A percentile compares a stretch with the other conserved stretches of the same genome.
Evolutionary conservation across 2,113 vertebrate species (phyloP).

Genomic region (Smithornis capensis): DNA sequence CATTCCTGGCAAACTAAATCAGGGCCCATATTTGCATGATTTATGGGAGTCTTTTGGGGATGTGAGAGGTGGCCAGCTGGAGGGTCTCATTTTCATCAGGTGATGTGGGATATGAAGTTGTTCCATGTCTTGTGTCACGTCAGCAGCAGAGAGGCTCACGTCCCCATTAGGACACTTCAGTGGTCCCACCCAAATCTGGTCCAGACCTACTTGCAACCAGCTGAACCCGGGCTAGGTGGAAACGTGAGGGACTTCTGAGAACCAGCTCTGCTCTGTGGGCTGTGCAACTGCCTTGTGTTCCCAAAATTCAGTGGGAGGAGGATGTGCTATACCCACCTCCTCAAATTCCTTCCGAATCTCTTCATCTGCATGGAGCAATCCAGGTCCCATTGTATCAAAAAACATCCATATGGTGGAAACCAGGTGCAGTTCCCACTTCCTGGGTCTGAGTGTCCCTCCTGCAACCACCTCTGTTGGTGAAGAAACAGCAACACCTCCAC

Average conservation of each 20-base stretch:
- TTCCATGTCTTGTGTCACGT: not conserved
- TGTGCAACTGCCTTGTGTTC: not conserved
- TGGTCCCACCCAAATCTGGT: not conserved
- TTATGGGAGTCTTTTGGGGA: not conserved
- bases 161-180: not conserved
- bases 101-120: not conserved
- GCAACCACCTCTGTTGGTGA: not conserved
- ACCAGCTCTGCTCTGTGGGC: not conserved
- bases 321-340: not conserved
- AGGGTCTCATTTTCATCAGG: not conserved
- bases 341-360: not conserved
- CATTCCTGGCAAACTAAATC: not conserved
- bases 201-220: not conserved
- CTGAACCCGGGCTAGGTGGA: not conserved
- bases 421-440: not conserved
- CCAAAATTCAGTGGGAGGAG: not conserved
- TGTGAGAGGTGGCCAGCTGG: not conserved
- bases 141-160: not conserved
- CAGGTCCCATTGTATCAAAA: not conserved
- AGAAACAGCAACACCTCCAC: not conserved
- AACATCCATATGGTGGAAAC: not conserved
- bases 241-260: not conserved
- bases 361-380: not conserved
- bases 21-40: not conserved
- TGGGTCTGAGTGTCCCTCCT: not conserved